These are phyloP conservation scores for Dyspetes luteomarginatus DNA, from an alignment of 2,888 invertebrate species.

Conservation along the genomic window DNA sequence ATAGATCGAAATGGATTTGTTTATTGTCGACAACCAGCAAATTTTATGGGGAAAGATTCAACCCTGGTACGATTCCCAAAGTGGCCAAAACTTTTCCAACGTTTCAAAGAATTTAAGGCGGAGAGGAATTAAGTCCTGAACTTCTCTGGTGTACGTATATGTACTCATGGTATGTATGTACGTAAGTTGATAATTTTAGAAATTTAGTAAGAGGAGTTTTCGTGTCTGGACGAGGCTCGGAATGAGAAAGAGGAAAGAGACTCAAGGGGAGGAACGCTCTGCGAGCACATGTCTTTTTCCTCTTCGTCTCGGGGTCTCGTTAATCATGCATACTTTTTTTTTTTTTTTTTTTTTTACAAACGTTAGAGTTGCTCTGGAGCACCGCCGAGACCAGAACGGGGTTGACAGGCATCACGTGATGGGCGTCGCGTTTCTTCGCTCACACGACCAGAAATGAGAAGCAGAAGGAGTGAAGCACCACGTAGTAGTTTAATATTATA, in stretches of 20 bases:
- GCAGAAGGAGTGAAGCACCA: conserved; percentile 17
- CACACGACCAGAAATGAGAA: conserved; percentile 25
- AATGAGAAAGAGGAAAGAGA: background rate
- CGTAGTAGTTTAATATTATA: conserved; percentile 14
- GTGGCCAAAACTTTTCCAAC: background rate
- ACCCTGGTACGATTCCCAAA: background rate
- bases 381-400: conserved; percentile 56
- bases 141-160: too few relatives aligned
- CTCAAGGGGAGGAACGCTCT: background rate
- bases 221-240: conserved; percentile 1
- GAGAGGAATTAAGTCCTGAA: conserved; percentile 43
- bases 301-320: conserved; percentile 58
- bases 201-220: conserved; percentile 55
- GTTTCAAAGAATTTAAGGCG: background rate
- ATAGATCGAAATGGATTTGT: too few relatives aligned
- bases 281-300: conserved; percentile 27
- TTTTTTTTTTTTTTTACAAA: background rate
- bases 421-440: conserved; percentile 45
- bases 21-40: too few relatives aligned
- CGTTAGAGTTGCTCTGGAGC: conserved; percentile 10
- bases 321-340: conserved; percentile 66
- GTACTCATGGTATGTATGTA: too few relatives aligned
- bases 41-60: background rate
- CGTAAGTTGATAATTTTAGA: conserved; percentile 63
- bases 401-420: conserved; percentile 70